These are phyloP conservation scores for Eulimnadia texana DNA, from an alignment of 1,140 invertebrate species.

Conservation along the genomic window DNA sequence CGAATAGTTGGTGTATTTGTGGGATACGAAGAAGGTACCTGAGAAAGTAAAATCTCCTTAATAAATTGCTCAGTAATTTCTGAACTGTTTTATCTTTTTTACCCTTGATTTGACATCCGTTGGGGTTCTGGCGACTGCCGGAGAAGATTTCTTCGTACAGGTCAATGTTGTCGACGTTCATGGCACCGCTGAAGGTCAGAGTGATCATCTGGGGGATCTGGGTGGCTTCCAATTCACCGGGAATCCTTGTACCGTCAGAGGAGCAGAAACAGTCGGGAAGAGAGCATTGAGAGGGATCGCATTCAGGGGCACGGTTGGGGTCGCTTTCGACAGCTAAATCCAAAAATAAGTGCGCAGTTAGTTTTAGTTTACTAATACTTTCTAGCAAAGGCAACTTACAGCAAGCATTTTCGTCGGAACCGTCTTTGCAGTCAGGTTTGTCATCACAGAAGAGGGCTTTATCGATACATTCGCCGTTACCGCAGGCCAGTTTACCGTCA, in stretches of 20 bases:
- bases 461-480: conserved; percentile 75
- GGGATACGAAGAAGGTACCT: conserved; percentile 86
- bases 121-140: conserved; percentile 69
- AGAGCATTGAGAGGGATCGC: conserved; percentile 71
- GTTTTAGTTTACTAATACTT: too few relatives aligned
- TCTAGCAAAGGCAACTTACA: conserved; percentile 51
- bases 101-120: conserved; percentile 77
- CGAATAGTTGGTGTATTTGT: conserved; percentile 92
- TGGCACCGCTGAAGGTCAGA: conserved; percentile 82
- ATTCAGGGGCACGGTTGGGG: conserved; percentile 76
- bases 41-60: conserved; percentile 12
- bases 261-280: conserved; percentile 89
- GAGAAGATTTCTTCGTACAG: conserved; percentile 82
- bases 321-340: conserved; percentile 65
- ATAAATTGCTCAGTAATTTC: background rate
- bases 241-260: conserved; percentile 77
- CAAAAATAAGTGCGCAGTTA: background rate
- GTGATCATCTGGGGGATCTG: conserved; percentile 90
- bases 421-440: conserved; percentile 79
- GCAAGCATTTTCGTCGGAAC: conserved; percentile 89
- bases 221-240: conserved; percentile 59
- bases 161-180: conserved; percentile 88
- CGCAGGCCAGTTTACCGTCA: conserved; percentile 72
- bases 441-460: conserved; percentile 86
- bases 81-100: background rate